phyloP scores from a whole-genome alignment of 2,113 vertebrate genomes.

The Epinephelus fuscoguttatus region DNA sequence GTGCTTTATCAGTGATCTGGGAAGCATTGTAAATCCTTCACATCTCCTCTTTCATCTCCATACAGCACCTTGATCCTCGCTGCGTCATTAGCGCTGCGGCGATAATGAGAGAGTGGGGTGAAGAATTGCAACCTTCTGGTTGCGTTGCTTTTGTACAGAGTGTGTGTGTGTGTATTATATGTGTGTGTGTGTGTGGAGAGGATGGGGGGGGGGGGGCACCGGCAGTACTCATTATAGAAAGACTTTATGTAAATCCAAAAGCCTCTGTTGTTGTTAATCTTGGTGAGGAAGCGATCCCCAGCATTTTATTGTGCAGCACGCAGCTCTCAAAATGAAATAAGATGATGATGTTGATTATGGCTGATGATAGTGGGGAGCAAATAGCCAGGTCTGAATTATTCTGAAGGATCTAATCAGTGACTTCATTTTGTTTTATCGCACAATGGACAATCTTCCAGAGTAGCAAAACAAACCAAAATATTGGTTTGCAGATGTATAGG shows the following conservation, averaged over 20 bases:
- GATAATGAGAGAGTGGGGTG: constrained; percentile 69
- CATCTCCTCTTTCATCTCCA: constrained; percentile 79
- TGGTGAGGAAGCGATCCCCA: constrained; percentile 49
- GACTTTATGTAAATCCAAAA: constrained; percentile 71
- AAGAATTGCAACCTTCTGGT: constrained; percentile 70
- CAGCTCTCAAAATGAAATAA: constrained; percentile 68
- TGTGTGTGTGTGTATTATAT: not conserved
- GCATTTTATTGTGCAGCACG: constrained; percentile 59
- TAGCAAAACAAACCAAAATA: constrained; percentile 45
- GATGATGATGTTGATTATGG: constrained; percentile 66
- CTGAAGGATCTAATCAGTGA: constrained; percentile 58
- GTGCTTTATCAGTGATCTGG: constrained; percentile 77
- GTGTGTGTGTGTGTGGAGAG: not conserved
- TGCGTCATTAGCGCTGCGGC: constrained; percentile 68
- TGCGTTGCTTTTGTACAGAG: constrained; percentile 29
- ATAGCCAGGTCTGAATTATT: constrained; percentile 59
- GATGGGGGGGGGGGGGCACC: not conserved
- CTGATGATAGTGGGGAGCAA: constrained; percentile 62
- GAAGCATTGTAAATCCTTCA: constrained; percentile 75
- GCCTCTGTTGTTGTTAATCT: constrained; percentile 73
- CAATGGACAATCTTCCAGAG: constrained; percentile 12
- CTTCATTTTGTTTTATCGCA: constrained; percentile 59
- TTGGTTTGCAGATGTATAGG: constrained; percentile 31
- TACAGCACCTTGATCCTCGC: constrained; percentile 74
- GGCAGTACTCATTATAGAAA: constrained; percentile 63